Evolutionary conservation across 2,888 invertebrate species (phyloP).

Genomic region (Lacanobia wlatinum): DNA sequence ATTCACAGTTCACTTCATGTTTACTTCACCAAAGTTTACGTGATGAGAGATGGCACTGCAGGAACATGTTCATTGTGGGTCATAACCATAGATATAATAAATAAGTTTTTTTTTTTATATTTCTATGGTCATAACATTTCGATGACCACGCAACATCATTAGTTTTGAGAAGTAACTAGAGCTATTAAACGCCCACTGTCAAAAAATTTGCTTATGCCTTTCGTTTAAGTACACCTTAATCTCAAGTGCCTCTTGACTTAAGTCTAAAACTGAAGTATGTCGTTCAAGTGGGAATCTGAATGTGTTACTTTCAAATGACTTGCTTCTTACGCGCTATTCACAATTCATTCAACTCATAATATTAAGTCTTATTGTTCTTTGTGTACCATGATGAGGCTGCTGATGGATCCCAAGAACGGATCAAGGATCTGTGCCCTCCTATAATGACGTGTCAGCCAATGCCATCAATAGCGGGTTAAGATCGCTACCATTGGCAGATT

Average conservation of each 20-base stretch:
- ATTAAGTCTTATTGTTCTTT: not conserved
- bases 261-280: slow-evolving; percentile 19
- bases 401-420: not conserved
- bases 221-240: slow-evolving; percentile 10
- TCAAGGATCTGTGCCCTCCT: not conserved
- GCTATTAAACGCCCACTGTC: not conserved
- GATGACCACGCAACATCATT: too few species aligned
- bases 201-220: not conserved
- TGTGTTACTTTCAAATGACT: slow-evolving; percentile 23
- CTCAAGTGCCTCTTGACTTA: slow-evolving; percentile 19
- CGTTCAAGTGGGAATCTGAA: slow-evolving; percentile 6
- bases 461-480: not conserved
- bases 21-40: too few species aligned
- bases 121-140: too few species aligned
- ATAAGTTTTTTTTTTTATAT: too few species aligned
- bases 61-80: too few species aligned
- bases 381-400: not conserved
- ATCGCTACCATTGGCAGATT: not conserved
- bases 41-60: too few species aligned
- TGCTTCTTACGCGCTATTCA: not conserved
- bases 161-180: slow-evolving; percentile 7
- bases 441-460: not conserved
- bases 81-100: too few species aligned
- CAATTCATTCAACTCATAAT: not conserved
- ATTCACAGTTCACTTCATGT: too few species aligned